Evolutionary conservation across 2,888 invertebrate genomes (phyloP).

Genomic region (Acrobasis consociella): DNA sequence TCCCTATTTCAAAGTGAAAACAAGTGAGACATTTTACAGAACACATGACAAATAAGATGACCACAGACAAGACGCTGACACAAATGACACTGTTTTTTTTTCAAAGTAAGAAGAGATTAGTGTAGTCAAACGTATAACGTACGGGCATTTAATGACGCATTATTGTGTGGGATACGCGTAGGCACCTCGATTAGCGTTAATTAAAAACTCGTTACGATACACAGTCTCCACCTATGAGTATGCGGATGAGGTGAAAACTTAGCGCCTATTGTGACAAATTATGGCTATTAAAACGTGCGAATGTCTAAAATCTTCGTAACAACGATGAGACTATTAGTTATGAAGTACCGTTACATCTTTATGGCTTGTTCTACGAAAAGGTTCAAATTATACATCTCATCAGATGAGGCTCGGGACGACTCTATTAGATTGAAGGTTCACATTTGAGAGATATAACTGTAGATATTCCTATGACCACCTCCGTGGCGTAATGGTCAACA

Average conservation of each 20-base stretch:
- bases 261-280: slow-evolving; percentile 29
- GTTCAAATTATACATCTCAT: slow-evolving; percentile 24
- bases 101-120: slow-evolving; percentile 11
- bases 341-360: slow-evolving; percentile 11
- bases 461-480: slow-evolving; percentile 50
- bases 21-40: background rate
- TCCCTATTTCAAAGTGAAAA: background rate
- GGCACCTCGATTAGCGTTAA: slow-evolving; percentile 30
- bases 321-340: slow-evolving; percentile 8
- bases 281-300: slow-evolving; percentile 26
- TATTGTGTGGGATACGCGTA: slow-evolving; percentile 26
- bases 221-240: slow-evolving; percentile 16
- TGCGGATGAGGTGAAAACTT: slow-evolving; percentile 20
- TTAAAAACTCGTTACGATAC: slow-evolving; percentile 37
- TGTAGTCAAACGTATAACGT: background rate
- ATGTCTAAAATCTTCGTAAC: slow-evolving; percentile 22
- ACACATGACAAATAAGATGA: background rate
- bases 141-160: slow-evolving; percentile 29
- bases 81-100: slow-evolving; percentile 14
- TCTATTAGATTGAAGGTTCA: slow-evolving; percentile 39
- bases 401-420: background rate
- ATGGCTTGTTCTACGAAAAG: slow-evolving; percentile 17
- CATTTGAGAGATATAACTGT: slow-evolving; percentile 43
- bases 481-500: no score
- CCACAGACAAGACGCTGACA: slow-evolving; percentile 5